Percentiles rank a stretch among this genome's conserved stretches.
Evolutionary conservation across 2,797 vertebrate species (phyloP).

Genomic region (Gymnothorax reevesii): DNA sequence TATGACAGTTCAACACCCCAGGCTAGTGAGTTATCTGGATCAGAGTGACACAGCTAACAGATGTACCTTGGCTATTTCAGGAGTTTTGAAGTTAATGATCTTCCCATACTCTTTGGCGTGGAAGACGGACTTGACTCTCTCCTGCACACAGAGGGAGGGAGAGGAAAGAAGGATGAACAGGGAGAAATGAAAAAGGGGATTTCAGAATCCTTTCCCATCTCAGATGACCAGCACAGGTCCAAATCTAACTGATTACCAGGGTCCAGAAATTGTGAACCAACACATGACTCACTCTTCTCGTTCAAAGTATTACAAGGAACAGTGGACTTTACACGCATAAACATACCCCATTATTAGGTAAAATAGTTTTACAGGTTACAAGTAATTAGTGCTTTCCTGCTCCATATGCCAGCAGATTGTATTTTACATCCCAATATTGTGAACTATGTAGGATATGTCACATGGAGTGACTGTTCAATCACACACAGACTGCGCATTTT

Average conservation of each 20-base stretch:
- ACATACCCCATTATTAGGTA: background rate
- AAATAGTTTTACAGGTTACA: no score
- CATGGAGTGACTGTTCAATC: no score
- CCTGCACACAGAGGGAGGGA: constrained; percentile 67
- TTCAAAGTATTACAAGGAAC: background rate
- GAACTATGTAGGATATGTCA: no score
- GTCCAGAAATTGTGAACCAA: background rate
- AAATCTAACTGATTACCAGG: background rate
- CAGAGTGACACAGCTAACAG: background rate
- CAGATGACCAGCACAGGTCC: background rate
- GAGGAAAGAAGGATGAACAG: background rate
- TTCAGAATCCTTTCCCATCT: background rate
- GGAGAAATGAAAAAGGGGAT: background rate
- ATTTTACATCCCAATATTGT: no score
- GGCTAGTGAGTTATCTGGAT: background rate
- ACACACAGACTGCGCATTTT: no score
- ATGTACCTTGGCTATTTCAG: constrained; percentile 89
- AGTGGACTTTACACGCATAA: background rate
- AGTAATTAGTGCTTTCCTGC: no score
- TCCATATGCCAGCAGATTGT: no score
- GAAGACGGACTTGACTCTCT: constrained; percentile 95
- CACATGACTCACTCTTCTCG: background rate
- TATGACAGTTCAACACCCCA: background rate
- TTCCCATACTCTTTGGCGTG: constrained; percentile 98
- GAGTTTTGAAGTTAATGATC: constrained; percentile 93